Evolutionary conservation across 2,888 invertebrate species (phyloP), one percentile per base, ranked within the genome.

Genomic region (Acanthosepion pharaonis): DNA sequence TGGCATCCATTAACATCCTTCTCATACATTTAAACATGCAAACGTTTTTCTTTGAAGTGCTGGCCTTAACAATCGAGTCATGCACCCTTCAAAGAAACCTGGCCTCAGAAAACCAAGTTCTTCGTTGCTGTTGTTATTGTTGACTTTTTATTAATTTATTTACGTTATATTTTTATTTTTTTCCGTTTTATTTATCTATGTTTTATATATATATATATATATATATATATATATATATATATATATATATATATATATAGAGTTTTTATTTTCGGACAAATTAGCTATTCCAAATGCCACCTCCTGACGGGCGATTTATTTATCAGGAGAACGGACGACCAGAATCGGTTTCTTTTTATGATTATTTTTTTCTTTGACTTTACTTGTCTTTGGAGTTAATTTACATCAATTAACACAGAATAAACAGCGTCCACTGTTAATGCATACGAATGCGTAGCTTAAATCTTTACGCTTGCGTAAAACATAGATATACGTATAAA

Each of bases 1-100:
- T 78, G n/a, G 78, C 78, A 78, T 78, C 78, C n/a, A 78, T 78
- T 78, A 78, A 78, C 78, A 78, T 78, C n/a, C n/a, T 78, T 78
- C 78, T 78, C 78, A 78, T 78, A 78, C 78, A 78, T 78, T 78
- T n/a, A 78, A 78, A 78, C 78, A 78, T 78, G 78, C 78, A 78
- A 78, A 18, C 78, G 78, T 15, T 33, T n/a, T 15, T 23, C 78
- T 78, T 78, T 78, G 78, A 78, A 78, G 78, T 78, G n/a, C 33
- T 78, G 15, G n/a, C 78, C n/a, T 78, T 78, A 78, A 78, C 78
- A 78, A 78, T 78, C 78, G 78, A 78, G 78, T 78, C 78, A 78
- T 78, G 78, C 78, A 78, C n/a, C 78, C 78, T 78, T 78, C 78
- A 78, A 78, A 78, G 78, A 78, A 78, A 78, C 11, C n/a, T 9